Evolutionary conservation across 2,797 vertebrate species (phyloP).

Genomic region (Falco novaeseelandiae): DNA sequence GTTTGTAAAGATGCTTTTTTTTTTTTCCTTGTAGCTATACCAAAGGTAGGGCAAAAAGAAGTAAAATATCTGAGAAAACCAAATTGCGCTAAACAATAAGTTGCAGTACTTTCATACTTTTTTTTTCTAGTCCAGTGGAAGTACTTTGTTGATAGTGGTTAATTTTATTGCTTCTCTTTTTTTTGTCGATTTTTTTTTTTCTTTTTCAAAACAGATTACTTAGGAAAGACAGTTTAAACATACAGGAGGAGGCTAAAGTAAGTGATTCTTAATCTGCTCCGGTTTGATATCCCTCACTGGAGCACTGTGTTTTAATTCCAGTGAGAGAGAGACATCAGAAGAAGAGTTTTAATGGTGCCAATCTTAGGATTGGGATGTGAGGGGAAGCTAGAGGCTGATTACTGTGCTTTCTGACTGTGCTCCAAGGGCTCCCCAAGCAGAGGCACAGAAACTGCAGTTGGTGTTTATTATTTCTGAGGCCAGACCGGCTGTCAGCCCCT

Average conservation of each 20-base stretch:
- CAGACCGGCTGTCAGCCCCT: neutral
- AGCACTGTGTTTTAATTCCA: neutral
- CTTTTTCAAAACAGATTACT: neutral
- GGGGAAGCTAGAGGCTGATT: neutral
- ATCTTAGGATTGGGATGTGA: accelerated
- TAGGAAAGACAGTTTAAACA: neutral
- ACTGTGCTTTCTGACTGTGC: no score
- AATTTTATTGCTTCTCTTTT: neutral
- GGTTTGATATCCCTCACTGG: neutral
- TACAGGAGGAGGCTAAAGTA: neutral
- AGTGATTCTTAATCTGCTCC: neutral
- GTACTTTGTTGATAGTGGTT: neutral
- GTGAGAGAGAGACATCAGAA: neutral
- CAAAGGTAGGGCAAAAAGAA: neutral
- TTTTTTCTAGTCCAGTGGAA: neutral
- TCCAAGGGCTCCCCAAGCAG: neutral
- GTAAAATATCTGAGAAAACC: neutral
- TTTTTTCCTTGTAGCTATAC: neutral
- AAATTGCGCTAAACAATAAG: neutral
- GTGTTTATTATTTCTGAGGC: neutral
- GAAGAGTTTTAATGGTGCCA: neutral
- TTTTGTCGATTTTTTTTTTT: neutral
- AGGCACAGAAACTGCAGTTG: neutral
- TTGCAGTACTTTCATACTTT: neutral
- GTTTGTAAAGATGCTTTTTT: neutral